These are phyloP conservation scores for Himalopsyche anomala DNA, from an alignment of 2,888 invertebrate species.

Conservation along the genomic window DNA sequence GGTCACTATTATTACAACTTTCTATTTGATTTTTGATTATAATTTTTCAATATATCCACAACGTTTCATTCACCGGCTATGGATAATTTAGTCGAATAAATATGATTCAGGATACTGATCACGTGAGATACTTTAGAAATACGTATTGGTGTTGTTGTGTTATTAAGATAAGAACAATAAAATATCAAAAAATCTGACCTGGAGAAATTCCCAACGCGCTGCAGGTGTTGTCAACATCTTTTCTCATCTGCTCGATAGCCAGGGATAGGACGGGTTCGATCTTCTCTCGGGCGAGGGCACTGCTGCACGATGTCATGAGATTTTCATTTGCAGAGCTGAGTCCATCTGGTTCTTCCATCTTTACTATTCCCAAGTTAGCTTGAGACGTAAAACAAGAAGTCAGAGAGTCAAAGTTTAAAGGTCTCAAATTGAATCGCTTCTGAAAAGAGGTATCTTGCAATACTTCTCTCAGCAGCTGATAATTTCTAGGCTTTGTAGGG, in stretches of 20 bases:
- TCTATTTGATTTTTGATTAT: too few species aligned
- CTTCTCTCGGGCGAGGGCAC: conserved; percentile 82
- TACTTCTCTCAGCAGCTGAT: conserved; percentile 87
- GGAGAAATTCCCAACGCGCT: conserved; percentile 90
- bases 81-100: too few species aligned
- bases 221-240: conserved; percentile 91
- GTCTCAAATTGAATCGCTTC: conserved; percentile 88
- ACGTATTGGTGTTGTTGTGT: too few species aligned
- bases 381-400: conserved; percentile 74
- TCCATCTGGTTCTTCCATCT: conserved; percentile 83
- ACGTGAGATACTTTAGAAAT: too few species aligned
- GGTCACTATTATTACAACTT: too few species aligned
- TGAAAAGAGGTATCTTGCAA: conserved; percentile 91
- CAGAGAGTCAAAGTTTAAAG: conserved; percentile 83
- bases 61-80: too few species aligned
- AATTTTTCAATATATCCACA: too few species aligned
- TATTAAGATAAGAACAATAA: too few species aligned
- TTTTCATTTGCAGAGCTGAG: conserved; percentile 70
- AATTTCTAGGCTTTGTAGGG: conserved; percentile 78
- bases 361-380: conserved; percentile 73
- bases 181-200: conserved; percentile 78
- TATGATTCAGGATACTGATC: too few species aligned
- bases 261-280: conserved; percentile 90
- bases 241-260: conserved; percentile 90
- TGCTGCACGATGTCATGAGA: conserved; percentile 71